phyloP scores from a whole-genome alignment of 2,797 vertebrate species.

The Loris lydekkerianus region DNA sequence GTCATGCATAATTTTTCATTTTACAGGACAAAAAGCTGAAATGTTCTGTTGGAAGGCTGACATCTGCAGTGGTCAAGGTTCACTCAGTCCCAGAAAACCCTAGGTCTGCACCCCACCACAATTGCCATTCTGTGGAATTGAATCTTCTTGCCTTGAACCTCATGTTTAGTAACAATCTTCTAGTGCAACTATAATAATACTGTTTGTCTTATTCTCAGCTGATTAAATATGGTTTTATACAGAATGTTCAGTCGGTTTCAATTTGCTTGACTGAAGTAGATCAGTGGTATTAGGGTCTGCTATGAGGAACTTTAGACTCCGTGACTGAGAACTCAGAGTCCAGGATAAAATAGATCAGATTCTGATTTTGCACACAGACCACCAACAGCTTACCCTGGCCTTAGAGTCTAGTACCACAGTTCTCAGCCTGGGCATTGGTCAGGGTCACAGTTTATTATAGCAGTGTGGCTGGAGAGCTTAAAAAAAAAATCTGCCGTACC shows the following conservation, averaged over 20 bases:
- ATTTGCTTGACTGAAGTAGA: not conserved
- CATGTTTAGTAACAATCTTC: not conserved
- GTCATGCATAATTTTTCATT: not conserved
- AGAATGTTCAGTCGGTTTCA: not conserved
- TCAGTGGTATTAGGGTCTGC: not conserved
- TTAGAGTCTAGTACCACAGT: not conserved
- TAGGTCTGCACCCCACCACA: not conserved
- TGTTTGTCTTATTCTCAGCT: not conserved
- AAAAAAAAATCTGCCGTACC: slow-evolving; percentile 29
- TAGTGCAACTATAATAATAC: not conserved
- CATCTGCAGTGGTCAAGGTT: not conserved
- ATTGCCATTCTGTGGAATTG: not conserved
- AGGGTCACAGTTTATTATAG: slow-evolving; percentile 44
- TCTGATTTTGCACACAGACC: not conserved
- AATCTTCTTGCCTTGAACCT: not conserved
- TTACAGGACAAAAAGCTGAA: not conserved
- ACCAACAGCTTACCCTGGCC: not conserved
- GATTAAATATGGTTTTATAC: not conserved
- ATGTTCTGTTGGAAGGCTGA: not conserved
- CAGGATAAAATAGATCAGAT: not conserved
- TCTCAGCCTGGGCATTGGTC: not conserved
- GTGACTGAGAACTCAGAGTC: not conserved
- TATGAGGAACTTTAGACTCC: not conserved
- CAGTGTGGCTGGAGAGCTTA: slow-evolving; percentile 13
- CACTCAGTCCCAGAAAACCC: not conserved